Evolutionary conservation across 92 coral and sea anemone species (phyloP), one percentile per base, ranked within the genome.

Genomic region (Scolanthus callimorphus): DNA sequence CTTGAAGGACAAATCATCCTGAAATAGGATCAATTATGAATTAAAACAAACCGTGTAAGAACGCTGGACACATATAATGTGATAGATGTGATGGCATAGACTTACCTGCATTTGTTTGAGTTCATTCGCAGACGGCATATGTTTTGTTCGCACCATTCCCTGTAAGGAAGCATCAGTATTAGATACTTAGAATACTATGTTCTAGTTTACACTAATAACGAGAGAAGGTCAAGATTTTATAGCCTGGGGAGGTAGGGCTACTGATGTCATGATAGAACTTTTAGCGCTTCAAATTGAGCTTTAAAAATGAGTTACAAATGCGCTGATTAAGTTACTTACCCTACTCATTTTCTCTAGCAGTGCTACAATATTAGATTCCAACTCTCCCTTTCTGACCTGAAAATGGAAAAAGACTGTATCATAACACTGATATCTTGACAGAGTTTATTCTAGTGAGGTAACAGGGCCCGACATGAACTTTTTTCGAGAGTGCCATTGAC

Each of bases 81-180:
- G n/a, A n/a, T n/a, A n/a, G n/a, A n/a, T n/a, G n/a, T n/a, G n/a
- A n/a, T n/a, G n/a, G n/a, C n/a, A n/a, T n/a, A 34, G 41, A 6
- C 41, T 6, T 43, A 91, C 98, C 98, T 92, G 90, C 98, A 92
- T 88, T 41, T 86, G 89, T 22, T 78, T 86, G 30, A 92, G 85
- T 25, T 92, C 98, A 17, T 83, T 87, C 20, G 84, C 74, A 29
- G 92, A 83, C 17, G 98, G 98, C 69, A 92, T 53, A 69, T 92
- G 98, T 31, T 92, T 92, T 4, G 92, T 76, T 37, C 96, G 85
- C 20, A 69, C 80, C 98, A 92, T 88, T 20, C 98, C 95, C 98
- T 92, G 59, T 10, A 31, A 37, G 8, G 15, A 34, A 34, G 41
- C 6, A n/a, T n/a, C n/a, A n/a, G n/a, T n/a, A n/a, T n/a, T n/a